Conservation (phyloP, 2,797 vertebrate genomes). For the Scolopax bukidnonensis region DNA sequence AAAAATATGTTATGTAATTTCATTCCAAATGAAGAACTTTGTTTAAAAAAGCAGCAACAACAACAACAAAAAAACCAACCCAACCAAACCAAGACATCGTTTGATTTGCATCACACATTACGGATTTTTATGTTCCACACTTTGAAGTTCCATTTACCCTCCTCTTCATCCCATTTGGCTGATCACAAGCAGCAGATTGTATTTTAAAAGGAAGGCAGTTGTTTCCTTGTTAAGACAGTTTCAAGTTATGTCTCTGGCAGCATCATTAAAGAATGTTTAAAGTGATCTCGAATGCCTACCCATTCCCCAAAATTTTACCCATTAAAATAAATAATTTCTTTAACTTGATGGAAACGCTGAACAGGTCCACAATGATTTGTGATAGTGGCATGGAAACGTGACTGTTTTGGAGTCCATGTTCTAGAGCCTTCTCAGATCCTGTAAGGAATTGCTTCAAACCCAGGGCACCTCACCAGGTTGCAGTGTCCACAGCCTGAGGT, state of each 20-base stretch:
- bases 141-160: not conserved
- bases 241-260: not conserved
- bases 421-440: not conserved
- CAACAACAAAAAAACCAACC: not conserved
- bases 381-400: not conserved
- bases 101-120: not conserved
- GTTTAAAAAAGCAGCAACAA: not conserved
- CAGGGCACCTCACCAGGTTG: not conserved
- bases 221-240: not conserved
- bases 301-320: not conserved
- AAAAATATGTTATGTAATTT: not conserved
- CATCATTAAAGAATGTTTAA: not conserved
- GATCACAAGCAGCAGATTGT: not conserved
- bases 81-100: not conserved
- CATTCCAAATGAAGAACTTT: not conserved
- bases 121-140: not conserved
- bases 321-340: not conserved
- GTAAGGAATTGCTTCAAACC: not conserved
- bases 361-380: not conserved
- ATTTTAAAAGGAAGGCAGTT: not conserved
- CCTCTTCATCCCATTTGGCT: not conserved
- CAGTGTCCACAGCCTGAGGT: not conserved
- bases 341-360: not conserved
- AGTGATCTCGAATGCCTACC: not conserved
- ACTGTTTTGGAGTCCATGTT: too few species aligned